phyloP scores from a whole-genome alignment of 92 coral and sea anemone species.

The Parazoanthus atlanticus region DNA sequence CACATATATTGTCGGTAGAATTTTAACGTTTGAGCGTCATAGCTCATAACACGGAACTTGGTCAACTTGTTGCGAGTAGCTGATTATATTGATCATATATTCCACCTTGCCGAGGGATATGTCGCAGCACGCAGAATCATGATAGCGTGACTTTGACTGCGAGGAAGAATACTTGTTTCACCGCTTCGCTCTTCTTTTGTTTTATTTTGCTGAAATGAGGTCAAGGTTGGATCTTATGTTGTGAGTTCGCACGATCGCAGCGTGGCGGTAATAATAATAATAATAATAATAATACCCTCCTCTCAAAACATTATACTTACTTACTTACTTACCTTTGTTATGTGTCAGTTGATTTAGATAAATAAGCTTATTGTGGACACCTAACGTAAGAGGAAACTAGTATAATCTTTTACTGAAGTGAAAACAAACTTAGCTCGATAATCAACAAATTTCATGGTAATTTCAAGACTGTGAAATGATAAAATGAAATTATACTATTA shows the following conservation, averaged over 20 bases:
- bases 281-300: not conserved
- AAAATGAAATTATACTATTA: too few relatives aligned
- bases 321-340: not conserved
- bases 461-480: not conserved
- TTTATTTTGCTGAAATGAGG: not conserved
- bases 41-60: too few relatives aligned
- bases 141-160: not conserved
- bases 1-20: too few relatives aligned
- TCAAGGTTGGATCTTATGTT: not conserved
- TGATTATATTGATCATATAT: not conserved
- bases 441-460: not conserved
- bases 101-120: not conserved
- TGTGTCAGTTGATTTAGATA: not conserved
- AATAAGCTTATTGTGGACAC: not conserved
- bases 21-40: too few relatives aligned
- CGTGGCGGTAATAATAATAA: not conserved
- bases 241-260: not conserved
- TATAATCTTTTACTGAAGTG: not conserved
- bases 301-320: too few relatives aligned
- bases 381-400: not conserved
- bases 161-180: not conserved
- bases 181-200: slow-evolving; percentile 2
- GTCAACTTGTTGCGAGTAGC: not conserved
- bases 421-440: not conserved
- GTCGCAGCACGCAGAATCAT: not conserved